phyloP scores from a whole-genome alignment of 2,888 invertebrate genomes.

The Pheosia gnoma region DNA sequence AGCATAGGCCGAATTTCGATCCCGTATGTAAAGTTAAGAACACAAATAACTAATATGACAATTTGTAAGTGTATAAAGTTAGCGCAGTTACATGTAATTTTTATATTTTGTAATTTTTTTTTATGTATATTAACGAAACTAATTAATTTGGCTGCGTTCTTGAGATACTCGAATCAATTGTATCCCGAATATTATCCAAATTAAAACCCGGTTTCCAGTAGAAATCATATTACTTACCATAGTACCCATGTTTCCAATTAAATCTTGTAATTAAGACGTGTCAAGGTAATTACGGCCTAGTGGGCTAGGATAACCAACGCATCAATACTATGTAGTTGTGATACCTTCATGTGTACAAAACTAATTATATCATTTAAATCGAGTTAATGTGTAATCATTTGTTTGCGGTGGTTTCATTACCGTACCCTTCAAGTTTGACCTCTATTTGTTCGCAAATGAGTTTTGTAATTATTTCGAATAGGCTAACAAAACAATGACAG shows the following conservation, averaged over 20 bases:
- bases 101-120: too few species aligned
- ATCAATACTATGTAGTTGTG: conserved; percentile 1
- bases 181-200: background rate
- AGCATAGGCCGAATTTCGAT: too few species aligned
- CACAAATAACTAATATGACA: too few species aligned
- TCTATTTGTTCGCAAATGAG: background rate
- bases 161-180: too few species aligned
- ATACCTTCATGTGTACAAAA: conserved; percentile 13
- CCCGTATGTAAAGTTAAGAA: too few species aligned
- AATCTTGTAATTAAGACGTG: conserved; percentile 55
- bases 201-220: conserved; percentile 13
- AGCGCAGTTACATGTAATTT: too few species aligned
- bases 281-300: conserved; percentile 43
- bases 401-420: conserved; percentile 4
- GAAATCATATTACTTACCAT: conserved; percentile 25
- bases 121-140: too few species aligned
- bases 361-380: conserved; percentile 11
- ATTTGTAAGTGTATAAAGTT: too few species aligned
- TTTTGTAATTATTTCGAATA: background rate
- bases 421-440: background rate
- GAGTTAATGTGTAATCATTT: background rate
- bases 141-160: too few species aligned
- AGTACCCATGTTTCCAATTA: conserved; percentile 48
- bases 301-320: conserved; percentile 38
- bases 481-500: too few species aligned